Conservation (phyloP, 2,113 vertebrate genomes). For the Nipponia nippon region DNA sequence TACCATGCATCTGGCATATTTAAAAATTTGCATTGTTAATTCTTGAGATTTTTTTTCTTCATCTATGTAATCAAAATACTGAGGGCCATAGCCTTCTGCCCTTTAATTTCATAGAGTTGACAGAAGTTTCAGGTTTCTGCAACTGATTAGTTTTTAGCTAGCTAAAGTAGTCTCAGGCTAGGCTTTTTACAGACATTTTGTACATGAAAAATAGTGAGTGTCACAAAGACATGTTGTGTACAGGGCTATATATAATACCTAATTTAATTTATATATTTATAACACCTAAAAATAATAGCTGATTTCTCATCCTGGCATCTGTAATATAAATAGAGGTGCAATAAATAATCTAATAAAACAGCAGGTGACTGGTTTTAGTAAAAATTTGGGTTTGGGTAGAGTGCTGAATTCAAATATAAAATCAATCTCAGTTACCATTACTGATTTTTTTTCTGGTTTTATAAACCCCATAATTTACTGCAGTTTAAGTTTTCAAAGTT, state of each 20-base stretch:
- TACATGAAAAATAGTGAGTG: not conserved
- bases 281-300: not conserved
- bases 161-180: not conserved
- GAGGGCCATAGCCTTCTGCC: not conserved
- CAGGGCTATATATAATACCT: not conserved
- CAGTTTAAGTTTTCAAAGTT: not conserved
- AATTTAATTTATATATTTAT: not conserved
- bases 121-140: conserved; percentile 5
- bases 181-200: not conserved
- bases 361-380: not conserved
- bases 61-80: not conserved
- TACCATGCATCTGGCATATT: not conserved
- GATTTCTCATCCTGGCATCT: not conserved
- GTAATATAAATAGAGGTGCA: not conserved
- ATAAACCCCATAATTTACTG: not conserved
- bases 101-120: not conserved
- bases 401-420: not conserved
- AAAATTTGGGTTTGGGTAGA: not conserved
- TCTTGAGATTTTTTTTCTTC: not conserved
- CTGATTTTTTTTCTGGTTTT: not conserved
- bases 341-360: not conserved
- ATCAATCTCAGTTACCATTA: not conserved
- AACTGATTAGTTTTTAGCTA: not conserved
- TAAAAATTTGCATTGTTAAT: not conserved
- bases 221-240: not conserved